A percentile compares a stretch with the other conserved stretches of the same genome.
Conservation (phyloP, 2,797 vertebrate genomes). For the Helicolenus hilgendorfi region DNA sequence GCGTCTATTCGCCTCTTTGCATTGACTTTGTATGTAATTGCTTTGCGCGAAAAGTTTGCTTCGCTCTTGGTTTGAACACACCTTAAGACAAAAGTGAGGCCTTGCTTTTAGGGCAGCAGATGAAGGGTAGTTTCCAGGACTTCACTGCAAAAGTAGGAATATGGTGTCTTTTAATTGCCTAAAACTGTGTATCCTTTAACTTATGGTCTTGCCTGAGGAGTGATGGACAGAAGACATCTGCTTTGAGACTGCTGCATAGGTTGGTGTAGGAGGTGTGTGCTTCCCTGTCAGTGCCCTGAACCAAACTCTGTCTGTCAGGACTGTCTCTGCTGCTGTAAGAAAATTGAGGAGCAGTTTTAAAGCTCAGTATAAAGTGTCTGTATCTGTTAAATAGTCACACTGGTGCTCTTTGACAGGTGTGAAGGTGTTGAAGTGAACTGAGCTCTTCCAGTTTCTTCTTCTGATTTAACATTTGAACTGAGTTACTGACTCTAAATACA, state of each 20-base stretch:
- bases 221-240: background rate
- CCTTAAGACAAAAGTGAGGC: background rate
- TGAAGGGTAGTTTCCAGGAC: background rate
- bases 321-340: background rate
- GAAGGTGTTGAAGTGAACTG: background rate
- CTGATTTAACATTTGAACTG: background rate
- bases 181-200: background rate
- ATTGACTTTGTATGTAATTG: background rate
- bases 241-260: constrained; percentile 8
- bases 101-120: background rate
- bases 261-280: background rate
- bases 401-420: constrained; percentile 12
- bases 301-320: background rate
- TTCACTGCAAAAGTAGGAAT: background rate
- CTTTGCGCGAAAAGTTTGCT: background rate
- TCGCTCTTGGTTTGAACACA: background rate
- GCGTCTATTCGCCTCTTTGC: background rate
- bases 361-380: background rate
- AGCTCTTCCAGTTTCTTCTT: background rate
- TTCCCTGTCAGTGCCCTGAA: constrained; percentile 4
- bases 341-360: constrained; percentile 5
- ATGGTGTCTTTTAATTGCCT: background rate
- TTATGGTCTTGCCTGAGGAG: background rate
- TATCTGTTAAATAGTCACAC: background rate
- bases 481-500: background rate